Base-by-base conservation (phyloP, 2,797 vertebrate species). In the Neoniphon sammara region DNA sequence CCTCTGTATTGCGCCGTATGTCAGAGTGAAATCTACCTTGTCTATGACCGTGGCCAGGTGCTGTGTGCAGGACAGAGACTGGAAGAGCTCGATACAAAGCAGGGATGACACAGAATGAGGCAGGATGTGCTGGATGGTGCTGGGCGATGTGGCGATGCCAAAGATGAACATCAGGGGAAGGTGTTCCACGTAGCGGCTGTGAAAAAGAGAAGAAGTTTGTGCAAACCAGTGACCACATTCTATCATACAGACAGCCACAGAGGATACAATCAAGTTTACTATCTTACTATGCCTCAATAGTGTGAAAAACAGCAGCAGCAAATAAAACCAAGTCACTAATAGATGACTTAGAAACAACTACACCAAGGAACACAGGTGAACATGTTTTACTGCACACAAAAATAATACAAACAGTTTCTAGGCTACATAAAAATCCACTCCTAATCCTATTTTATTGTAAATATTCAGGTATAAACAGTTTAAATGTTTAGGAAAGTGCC, bases 51-150 rank as follows among this genome's bases (percentile, higher is more conserved):
- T 95, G 81, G 95, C 93, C 84, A 99, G 93, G 81, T 99, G 97
- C 73, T 97, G 96, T 21, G 96, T 97, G 85, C 96, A 97, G 72
- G 97, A 96, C 76, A 98, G 91, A 12, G 96, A 98, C 82, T 98
- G 98, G 92, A 99, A 98, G 65, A 98, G 95, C 80, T 99, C 95
- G 59, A 99, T 96, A 81, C 97, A 98, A 70, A 99, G 93, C 71
- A 97, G 91, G 66, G 97, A 98, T 20, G 97, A 98, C 50, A 99
- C 96, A 0, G 97, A 96, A 87, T 98, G 96, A 70, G 97, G 96
- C 82, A 99, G 94, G 85, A 97, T 92, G 71, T 93, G 95, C 82
- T 97, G 97, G 90, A 99, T 94, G 84, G 97, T 95, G 92, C 97
- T 95, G 70, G 97, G 97, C 54, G 97, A 97, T 0, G 98, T 99